phyloP scores from a whole-genome alignment of 2,888 invertebrate genomes.

The Nasonovia ribisnigri region DNA sequence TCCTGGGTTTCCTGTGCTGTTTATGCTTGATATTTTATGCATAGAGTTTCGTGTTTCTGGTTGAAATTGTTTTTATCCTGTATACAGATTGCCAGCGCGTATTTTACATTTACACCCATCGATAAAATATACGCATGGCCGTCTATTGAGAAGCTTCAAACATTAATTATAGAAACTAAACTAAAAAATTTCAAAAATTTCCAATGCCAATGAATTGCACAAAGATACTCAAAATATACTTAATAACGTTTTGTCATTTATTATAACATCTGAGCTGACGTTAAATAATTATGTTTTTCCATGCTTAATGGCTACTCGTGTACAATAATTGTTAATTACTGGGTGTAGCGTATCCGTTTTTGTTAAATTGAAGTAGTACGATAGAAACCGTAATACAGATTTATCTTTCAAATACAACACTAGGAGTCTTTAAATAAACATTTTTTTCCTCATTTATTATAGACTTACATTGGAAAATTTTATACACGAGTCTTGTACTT shows the following conservation, averaged over 20 bases:
- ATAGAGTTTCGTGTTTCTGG: neutral
- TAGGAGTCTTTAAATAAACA: neutral
- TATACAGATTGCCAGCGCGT: neutral
- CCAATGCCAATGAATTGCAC: neutral
- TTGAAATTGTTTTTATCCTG: neutral
- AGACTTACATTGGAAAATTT: neutral
- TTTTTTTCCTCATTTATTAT: constrained; percentile 15
- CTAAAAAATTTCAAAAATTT: neutral
- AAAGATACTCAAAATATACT: neutral
- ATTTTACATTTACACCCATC: neutral
- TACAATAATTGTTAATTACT: neutral
- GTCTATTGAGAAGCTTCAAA: neutral
- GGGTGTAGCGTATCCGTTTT: neutral
- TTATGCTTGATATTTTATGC: constrained; percentile 8
- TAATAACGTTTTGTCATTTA: neutral
- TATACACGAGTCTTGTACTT: neutral
- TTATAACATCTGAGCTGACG: neutral
- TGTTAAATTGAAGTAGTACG: neutral
- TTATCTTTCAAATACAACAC: neutral
- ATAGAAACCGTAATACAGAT: neutral
- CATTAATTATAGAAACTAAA: neutral
- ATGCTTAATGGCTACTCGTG: neutral
- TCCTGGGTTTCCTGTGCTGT: neutral
- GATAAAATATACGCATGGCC: neutral
- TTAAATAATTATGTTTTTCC: neutral